Evolutionary conservation across 2,888 invertebrate genomes (phyloP), one percentile per base, ranked within the genome.

Genomic region (Plemyria rubiginata): DNA sequence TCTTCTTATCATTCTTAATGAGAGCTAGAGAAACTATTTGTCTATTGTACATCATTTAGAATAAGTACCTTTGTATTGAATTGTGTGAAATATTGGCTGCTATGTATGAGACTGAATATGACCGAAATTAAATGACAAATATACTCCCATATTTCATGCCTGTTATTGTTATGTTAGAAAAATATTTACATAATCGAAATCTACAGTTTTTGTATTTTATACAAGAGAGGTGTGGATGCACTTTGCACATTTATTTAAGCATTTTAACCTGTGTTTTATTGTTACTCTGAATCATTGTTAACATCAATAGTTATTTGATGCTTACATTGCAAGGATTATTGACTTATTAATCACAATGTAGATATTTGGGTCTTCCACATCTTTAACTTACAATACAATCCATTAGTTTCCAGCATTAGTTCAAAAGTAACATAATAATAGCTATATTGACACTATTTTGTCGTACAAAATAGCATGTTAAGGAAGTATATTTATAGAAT

Each of bases 31-130:
- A 48, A 55, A 22, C n/a, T 38, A 38, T 38, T 38, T 11, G 36
- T 38, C 11, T 38, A 38, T 11, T 38, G 36, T 38, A 11, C 32
- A 7, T 54, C 38, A 15, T 55, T 16, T 58, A 59, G 52, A 29
- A 55, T 64, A 50, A 52, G 43, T 38, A 38, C 36, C 36, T 38
- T 8, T 52, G 22, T 43, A 46, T 50, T 32, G 15, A 55, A 59
- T 67, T 65, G 64, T 71, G 52, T 65, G 57, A 41, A 65, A 62
- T 58, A 63, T 68, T 69, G 71, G 71, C 65, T 68, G 67, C 70
- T 71, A 70, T 50, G 55, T 64, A 70, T 71, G 71, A 71, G 71
- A 71, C 71, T 71, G 71, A 71, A 60, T 59, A 66, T 61, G 60
- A 70, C 60, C 58, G 64, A 64, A 68, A 66, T 61, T 57, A 61